These are phyloP conservation scores for Syncerus caffer DNA, from an alignment of 2,797 vertebrate species.

Conservation along the genomic window DNA sequence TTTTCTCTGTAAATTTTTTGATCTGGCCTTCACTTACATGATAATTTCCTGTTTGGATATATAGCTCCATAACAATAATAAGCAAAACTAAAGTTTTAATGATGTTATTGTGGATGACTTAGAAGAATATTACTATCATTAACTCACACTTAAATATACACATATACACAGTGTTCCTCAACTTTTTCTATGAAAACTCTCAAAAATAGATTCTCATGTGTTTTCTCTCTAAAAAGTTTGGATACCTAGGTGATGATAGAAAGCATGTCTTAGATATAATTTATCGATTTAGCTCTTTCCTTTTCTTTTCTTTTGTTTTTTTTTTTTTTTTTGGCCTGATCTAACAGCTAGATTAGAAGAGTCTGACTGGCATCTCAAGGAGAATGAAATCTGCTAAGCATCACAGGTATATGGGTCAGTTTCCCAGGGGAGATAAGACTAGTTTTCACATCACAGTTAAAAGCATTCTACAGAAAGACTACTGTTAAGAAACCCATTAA, in stretches of 20 bases:
- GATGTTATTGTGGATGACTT: background rate
- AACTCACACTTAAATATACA: background rate
- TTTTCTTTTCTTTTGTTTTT: background rate
- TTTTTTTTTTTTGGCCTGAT: background rate
- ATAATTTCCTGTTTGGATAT: background rate
- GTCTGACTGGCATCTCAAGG: background rate
- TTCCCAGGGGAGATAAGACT: background rate
- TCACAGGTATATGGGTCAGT: background rate
- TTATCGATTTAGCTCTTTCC: background rate
- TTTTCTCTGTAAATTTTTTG: background rate
- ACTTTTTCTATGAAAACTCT: background rate
- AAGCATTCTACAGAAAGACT: background rate
- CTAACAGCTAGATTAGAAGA: background rate
- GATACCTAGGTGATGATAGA: background rate
- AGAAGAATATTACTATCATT: background rate
- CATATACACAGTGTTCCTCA: background rate
- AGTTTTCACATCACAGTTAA: background rate
- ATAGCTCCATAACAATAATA: background rate
- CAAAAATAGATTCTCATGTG: background rate
- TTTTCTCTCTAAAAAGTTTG: background rate
- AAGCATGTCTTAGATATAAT: background rate
- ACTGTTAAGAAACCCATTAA: background rate
- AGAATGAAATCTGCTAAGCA: background rate
- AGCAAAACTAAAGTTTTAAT: background rate
- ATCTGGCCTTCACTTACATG: background rate